phyloP scores from a whole-genome alignment of 2,113 vertebrate genomes.

The Megaleporinus macrocephalus region DNA sequence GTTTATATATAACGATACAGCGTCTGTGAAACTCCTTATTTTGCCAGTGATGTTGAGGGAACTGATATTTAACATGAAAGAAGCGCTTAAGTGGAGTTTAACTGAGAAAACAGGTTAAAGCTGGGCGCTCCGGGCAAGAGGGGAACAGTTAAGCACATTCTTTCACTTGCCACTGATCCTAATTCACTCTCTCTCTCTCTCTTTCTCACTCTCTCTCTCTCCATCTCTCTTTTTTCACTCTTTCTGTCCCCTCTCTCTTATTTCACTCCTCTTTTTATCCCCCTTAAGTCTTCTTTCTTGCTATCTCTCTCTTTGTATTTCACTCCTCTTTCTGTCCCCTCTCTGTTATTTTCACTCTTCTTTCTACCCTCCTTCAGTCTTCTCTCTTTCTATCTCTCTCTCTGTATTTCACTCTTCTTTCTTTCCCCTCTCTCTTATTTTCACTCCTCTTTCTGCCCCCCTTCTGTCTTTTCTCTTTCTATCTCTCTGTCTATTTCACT shows the following conservation, averaged over 20 bases:
- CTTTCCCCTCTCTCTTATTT: no score
- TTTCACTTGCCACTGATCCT: slow-evolving; percentile 1
- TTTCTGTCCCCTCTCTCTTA: not conserved
- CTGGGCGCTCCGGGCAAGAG: slow-evolving; percentile 65
- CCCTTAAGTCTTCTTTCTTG: no score
- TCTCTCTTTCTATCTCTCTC: no score
- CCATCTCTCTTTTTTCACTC: no score
- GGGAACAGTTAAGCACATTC: slow-evolving; percentile 54
- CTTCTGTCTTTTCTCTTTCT: no score
- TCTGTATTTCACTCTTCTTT: no score
- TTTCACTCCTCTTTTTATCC: not conserved
- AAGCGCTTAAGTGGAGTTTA: slow-evolving; percentile 73
- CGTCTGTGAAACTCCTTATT: slow-evolving; percentile 64
- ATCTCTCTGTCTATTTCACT: no score
- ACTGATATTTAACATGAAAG: slow-evolving; percentile 78
- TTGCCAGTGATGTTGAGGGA: slow-evolving; percentile 71
- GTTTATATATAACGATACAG: slow-evolving; percentile 73
- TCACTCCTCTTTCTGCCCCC: no score
- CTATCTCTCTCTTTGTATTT: no score
- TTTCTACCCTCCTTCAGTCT: no score
- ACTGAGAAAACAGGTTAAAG: slow-evolving; percentile 75
- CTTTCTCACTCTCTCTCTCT: slow-evolving; percentile 21
- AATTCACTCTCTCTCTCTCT: slow-evolving; percentile 17
- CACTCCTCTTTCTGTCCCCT: no score
- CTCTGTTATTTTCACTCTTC: no score